phyloP scores from a whole-genome alignment of 2,888 invertebrate species.

The Helobdella robusta region DNA sequence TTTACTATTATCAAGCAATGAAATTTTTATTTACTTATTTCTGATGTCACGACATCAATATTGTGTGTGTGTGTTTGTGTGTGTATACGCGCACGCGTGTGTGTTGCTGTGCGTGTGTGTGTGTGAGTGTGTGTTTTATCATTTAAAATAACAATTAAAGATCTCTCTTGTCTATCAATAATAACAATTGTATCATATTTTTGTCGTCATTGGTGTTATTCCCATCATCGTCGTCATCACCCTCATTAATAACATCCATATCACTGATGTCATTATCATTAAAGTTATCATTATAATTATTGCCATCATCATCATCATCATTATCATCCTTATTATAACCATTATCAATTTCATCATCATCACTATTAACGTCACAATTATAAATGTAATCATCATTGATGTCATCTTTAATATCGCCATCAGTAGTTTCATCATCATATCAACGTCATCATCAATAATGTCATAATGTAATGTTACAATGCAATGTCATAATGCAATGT shows the following conservation, averaged over 20 bases:
- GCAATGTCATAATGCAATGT: too few species aligned
- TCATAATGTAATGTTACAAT: too few species aligned
- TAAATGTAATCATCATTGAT: neutral
- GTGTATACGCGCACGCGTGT: constrained; percentile 7
- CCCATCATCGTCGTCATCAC: constrained; percentile 14
- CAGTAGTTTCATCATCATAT: constrained; percentile 12
- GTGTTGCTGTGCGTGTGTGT: neutral
- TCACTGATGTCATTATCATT: constrained; percentile 8
- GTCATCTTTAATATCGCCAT: constrained; percentile 8
- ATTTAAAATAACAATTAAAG: neutral
- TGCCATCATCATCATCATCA: constrained; percentile 22
- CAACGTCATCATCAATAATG: too few species aligned
- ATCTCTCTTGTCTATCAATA: too few species aligned
- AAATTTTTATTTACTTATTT: neutral
- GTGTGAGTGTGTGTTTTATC: neutral
- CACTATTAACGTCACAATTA: neutral
- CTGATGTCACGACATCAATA: neutral
- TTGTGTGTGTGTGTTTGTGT: neutral
- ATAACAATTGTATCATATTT: constrained; percentile 5
- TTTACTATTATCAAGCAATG: neutral
- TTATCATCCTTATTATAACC: constrained; percentile 13
- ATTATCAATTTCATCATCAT: constrained; percentile 8
- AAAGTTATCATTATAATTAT: constrained; percentile 12
- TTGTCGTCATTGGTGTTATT: constrained; percentile 15
- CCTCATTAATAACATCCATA: constrained; percentile 1